These are phyloP conservation scores for Chymomyza caudatula DNA, from an alignment of 2,888 invertebrate genomes.

Conservation along the genomic window DNA sequence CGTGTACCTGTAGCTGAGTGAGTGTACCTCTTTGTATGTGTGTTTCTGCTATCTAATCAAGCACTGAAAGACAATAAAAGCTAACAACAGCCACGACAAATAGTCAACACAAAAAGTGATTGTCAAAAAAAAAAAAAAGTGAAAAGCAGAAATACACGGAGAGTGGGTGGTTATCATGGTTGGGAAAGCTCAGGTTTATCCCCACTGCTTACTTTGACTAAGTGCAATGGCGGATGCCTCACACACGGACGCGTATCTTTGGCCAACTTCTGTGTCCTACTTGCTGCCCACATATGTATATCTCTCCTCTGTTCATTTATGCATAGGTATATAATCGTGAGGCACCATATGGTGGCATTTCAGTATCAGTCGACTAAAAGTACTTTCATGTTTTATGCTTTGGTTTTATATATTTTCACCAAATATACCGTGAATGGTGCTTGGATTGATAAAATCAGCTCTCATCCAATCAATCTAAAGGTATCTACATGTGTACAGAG, in stretches of 20 bases:
- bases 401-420: background rate
- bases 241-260: background rate
- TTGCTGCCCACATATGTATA: background rate
- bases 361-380: slow-evolving; percentile 54
- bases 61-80: slow-evolving; percentile 69
- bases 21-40: slow-evolving; percentile 36
- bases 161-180: background rate
- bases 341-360: slow-evolving; percentile 54
- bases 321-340: slow-evolving; percentile 37
- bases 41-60: slow-evolving; percentile 68
- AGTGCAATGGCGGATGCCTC: slow-evolving; percentile 29
- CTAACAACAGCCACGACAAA: slow-evolving; percentile 46
- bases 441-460: background rate
- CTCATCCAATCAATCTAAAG: background rate
- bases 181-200: background rate
- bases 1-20: slow-evolving; percentile 25
- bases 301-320: background rate
- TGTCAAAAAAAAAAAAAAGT: slow-evolving; percentile 20
- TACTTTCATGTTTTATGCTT: slow-evolving; percentile 49
- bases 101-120: slow-evolving; percentile 54
- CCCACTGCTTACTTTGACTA: slow-evolving; percentile 29
- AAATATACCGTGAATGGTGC: background rate
- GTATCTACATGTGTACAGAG: no score
- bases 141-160: background rate
- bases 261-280: slow-evolving; percentile 17